phyloP scores from a whole-genome alignment of 2,888 invertebrate species.

The Pantelozetes paolii region DNA sequence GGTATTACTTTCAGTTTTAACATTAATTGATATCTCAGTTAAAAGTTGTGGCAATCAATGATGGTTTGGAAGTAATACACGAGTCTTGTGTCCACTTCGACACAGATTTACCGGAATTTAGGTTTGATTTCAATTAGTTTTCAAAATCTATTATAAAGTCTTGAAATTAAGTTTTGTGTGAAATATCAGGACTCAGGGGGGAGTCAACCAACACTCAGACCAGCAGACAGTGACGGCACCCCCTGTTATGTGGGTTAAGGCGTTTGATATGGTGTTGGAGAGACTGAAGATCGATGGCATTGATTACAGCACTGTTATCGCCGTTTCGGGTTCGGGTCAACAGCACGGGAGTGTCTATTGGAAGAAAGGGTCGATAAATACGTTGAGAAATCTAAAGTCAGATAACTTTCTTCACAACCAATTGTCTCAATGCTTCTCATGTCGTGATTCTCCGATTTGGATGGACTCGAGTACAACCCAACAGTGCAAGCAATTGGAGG shows the following conservation, averaged over 20 bases:
- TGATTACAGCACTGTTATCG: slow-evolving; percentile 74
- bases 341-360: slow-evolving; percentile 98
- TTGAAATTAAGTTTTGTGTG: not conserved
- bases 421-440: slow-evolving; percentile 68
- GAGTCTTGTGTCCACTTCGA: slow-evolving; percentile 84
- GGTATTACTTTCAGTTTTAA: no score
- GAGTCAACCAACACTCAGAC: slow-evolving; percentile 59
- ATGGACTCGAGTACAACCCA: slow-evolving; percentile 82
- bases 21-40: slow-evolving; percentile 59
- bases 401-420: slow-evolving; percentile 77
- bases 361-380: slow-evolving; percentile 68
- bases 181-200: slow-evolving; percentile 61
- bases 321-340: slow-evolving; percentile 84
- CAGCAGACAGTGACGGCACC: slow-evolving; percentile 67
- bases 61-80: slow-evolving; percentile 66
- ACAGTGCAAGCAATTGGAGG: slow-evolving; percentile 74
- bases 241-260: slow-evolving; percentile 91
- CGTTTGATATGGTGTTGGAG: slow-evolving; percentile 83
- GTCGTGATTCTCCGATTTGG: slow-evolving; percentile 84
- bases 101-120: slow-evolving; percentile 85
- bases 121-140: slow-evolving; percentile 56
- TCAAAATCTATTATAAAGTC: not conserved
- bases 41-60: slow-evolving; percentile 78
- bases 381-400: slow-evolving; percentile 64
- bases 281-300: slow-evolving; percentile 68